Evolutionary conservation across 2,113 vertebrate species (phyloP).

Genomic region (Misgurnus anguillicaudatus): DNA sequence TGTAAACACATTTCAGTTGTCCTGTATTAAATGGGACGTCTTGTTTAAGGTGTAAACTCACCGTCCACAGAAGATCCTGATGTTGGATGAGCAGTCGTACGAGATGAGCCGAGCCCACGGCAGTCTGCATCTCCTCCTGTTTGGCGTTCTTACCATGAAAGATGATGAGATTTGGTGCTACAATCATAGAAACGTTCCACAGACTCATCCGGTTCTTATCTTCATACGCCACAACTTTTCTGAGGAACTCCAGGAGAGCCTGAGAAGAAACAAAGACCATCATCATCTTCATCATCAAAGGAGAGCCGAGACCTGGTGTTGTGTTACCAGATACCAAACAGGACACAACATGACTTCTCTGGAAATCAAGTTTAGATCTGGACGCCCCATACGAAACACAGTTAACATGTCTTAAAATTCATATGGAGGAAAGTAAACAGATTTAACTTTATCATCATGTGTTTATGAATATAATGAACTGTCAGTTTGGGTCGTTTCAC

Average conservation of each 20-base stretch:
- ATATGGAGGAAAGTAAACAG: too few relatives aligned
- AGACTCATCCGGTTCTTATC: conserved; percentile 94
- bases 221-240: conserved; percentile 87
- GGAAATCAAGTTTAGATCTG: too few relatives aligned
- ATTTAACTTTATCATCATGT: too few relatives aligned
- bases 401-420: too few relatives aligned
- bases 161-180: conserved; percentile 94
- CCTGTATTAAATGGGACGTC: neutral
- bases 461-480: too few relatives aligned
- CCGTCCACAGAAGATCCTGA: conserved; percentile 93
- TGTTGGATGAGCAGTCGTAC: conserved; percentile 86
- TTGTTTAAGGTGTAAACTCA: conserved; percentile 61
- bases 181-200: conserved; percentile 96
- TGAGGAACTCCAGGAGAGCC: conserved; percentile 90
- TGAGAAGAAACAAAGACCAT: conserved; percentile 53
- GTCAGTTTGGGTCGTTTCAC: too few relatives aligned
- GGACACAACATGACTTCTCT: too few relatives aligned
- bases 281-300: too few relatives aligned
- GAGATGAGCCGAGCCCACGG: conserved; percentile 83
- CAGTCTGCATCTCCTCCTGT: conserved; percentile 85
- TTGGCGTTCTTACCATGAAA: conserved; percentile 79
- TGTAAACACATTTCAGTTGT: neutral
- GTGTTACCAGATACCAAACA: too few relatives aligned
- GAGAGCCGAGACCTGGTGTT: neutral
- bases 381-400: too few relatives aligned